Conservation (phyloP, 2,797 vertebrate species). For the Melanotaenia parkinsoni region DNA sequence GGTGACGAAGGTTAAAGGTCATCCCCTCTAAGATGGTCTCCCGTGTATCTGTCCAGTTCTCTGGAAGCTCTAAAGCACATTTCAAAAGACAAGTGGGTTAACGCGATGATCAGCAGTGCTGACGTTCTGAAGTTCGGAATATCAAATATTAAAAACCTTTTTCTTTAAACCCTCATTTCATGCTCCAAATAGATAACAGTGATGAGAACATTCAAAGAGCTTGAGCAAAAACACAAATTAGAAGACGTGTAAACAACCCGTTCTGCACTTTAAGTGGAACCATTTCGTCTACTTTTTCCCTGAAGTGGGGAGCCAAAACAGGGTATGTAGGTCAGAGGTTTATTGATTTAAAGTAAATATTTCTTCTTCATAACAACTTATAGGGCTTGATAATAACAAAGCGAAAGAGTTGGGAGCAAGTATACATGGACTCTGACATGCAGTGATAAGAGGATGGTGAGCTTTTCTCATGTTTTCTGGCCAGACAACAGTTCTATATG, state of each 20-base stretch:
- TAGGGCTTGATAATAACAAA: constrained; percentile 23
- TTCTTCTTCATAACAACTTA: constrained; percentile 51
- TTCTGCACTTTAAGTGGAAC: constrained; percentile 33
- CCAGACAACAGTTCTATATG: background rate
- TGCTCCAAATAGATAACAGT: constrained; percentile 32
- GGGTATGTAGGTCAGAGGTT: constrained; percentile 64
- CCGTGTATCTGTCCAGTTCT: constrained; percentile 97
- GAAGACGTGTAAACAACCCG: constrained; percentile 56
- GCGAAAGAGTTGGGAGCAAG: constrained; percentile 3
- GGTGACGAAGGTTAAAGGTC: constrained; percentile 93
- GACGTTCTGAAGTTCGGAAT: constrained; percentile 14
- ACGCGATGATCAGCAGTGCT: constrained; percentile 15
- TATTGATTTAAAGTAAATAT: constrained; percentile 61
- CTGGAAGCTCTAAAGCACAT: constrained; percentile 88
- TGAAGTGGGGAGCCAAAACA: constrained; percentile 30
- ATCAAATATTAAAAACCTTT: constrained; percentile 16
- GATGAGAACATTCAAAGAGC: constrained; percentile 29
- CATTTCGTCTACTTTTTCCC: constrained; percentile 40
- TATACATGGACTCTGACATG: constrained; percentile 41
- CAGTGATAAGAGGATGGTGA: constrained; percentile 36
- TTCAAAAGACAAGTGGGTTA: constrained; percentile 1
- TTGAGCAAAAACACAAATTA: constrained; percentile 46
- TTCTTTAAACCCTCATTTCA: constrained; percentile 4
- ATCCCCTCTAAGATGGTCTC: constrained; percentile 95
- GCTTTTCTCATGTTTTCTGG: background rate